Base-by-base conservation (phyloP, 92 coral and sea anemone genomes). In the Hydrozoanthus gracilis region DNA sequence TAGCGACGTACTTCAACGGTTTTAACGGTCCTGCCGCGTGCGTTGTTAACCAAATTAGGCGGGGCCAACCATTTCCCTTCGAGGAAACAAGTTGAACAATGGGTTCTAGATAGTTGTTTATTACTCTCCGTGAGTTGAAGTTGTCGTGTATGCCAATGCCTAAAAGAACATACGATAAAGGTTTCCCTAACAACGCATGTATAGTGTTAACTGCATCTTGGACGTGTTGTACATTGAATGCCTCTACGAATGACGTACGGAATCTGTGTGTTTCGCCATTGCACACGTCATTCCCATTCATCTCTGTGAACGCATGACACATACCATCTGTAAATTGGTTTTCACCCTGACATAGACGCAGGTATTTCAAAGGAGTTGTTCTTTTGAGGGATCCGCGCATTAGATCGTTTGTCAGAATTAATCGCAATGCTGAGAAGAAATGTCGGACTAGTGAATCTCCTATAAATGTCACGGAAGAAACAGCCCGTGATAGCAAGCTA, bases 11-110 rank as follows among this genome's bases (percentile, higher is more conserved):
- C 52, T 86, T 78, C 58, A 91, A 71, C 48, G 98, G 98, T 73
- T 94, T 94, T 8, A 94, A 88, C 16, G 98, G 98, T 10, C 98
- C 98, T 71, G 93, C 94, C 4, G 98, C 91, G 82, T 94, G 98
- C 45, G 98, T 88, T 6, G 92, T 87, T 69, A 94, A 56, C 98
- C 98, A 94, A 17, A 94, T 69, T 51, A 94, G 83, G 62, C 86
- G 94, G 3, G 98, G 98, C 98, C 98, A 94, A 4, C 98, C 98
- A 46, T 50, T 91, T 65, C 78, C 89, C 51, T 92, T 87, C 64
- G 85, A 73, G 13, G 94, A 79, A 48, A 92, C 69, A 55, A 91
- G 73, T 44, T 68, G 66, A 44, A 94, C 88, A 3, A 93, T 88
- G 2, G 98, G 98, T 54, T 86, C 90, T 58, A 94, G 92, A 60